Percentiles rank a stretch among this genome's conserved stretches.
These are phyloP conservation scores for Menura novaehollandiae DNA, from an alignment of 2,113 vertebrate species.

Conservation along the genomic window DNA sequence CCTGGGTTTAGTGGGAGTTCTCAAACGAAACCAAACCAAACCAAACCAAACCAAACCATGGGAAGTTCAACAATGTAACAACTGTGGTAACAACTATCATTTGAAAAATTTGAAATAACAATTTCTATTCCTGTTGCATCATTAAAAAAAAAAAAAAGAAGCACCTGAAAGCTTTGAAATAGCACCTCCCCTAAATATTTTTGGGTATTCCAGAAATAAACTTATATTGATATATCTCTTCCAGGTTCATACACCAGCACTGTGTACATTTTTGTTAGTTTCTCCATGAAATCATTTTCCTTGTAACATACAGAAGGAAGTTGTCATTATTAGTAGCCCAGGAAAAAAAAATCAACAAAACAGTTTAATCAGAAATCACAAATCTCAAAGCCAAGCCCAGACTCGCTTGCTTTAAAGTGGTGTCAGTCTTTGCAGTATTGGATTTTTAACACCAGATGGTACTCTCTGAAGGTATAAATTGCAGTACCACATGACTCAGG, in stretches of 20 bases:
- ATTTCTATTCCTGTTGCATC: not conserved
- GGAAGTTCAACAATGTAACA: not conserved
- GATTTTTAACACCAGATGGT: not conserved
- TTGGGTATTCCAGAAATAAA: not conserved
- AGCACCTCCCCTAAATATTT: not conserved
- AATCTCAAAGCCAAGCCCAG: not conserved
- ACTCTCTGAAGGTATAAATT: not conserved
- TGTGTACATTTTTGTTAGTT: not conserved
- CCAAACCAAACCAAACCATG: fast-evolving
- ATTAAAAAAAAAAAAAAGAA: not conserved
- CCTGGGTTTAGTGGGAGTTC: not conserved
- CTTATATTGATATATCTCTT: not conserved
- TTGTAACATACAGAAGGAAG: not conserved
- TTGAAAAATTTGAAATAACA: not conserved
- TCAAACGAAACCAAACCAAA: not conserved
- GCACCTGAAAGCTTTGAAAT: not conserved
- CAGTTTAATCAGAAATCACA: not conserved
- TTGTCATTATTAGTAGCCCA: not conserved
- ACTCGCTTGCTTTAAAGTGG: fast-evolving
- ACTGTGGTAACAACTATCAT: not conserved
- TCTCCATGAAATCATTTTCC: not conserved
- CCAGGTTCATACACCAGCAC: not conserved
- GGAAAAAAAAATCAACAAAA: not conserved
- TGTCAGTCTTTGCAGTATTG: not conserved
- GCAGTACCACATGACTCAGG: not conserved